phyloP scores from a whole-genome alignment of 2,888 invertebrate species.

The Acanthosepion pharaonis region DNA sequence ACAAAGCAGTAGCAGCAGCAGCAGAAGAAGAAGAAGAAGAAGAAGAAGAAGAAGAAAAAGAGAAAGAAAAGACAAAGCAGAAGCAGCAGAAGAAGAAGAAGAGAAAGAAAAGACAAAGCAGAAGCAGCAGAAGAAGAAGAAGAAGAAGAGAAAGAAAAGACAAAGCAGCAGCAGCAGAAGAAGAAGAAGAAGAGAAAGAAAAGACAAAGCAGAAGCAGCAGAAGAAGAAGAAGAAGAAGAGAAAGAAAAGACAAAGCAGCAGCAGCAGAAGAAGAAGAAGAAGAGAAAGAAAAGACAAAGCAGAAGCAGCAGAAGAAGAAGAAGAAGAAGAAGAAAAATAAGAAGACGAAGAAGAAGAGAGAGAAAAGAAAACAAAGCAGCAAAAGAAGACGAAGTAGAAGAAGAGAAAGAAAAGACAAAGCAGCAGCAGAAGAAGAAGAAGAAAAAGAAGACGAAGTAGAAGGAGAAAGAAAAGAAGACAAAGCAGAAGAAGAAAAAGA shows the following conservation, averaged over 20 bases:
- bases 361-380: background rate
- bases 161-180: background rate
- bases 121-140: background rate
- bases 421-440: background rate
- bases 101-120: background rate
- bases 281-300: background rate
- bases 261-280: no score
- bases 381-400: background rate
- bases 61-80: background rate
- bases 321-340: no score
- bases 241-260: background rate
- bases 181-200: background rate
- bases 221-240: background rate
- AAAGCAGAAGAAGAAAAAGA: background rate
- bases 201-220: background rate
- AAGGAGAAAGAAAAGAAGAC: background rate
- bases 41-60: background rate
- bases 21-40: background rate
- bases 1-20: fast-evolving
- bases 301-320: no score
- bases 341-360: background rate
- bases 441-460: background rate
- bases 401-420: background rate
- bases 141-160: background rate
- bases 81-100: background rate